Percentiles rank a stretch among this genome's conserved stretches.
These are phyloP conservation scores for Aleiodes alternator DNA, from an alignment of 2,888 invertebrate genomes.

Conservation along the genomic window DNA sequence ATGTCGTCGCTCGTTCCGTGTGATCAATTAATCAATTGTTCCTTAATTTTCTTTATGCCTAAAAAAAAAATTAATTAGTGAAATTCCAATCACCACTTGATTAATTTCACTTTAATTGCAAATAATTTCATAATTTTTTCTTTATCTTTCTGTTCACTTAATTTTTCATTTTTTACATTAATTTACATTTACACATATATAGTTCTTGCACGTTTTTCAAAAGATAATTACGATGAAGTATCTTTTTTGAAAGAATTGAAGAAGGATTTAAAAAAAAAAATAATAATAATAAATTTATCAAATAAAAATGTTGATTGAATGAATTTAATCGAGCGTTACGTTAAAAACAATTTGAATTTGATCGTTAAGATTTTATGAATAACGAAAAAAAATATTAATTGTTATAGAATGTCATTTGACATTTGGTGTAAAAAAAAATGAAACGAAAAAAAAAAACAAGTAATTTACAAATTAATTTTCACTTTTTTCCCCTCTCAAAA, in stretches of 20 bases:
- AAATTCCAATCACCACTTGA: neutral
- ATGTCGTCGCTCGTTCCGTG: conserved; percentile 44
- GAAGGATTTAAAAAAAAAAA: conserved; percentile 25
- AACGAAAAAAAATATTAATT: conserved; percentile 63
- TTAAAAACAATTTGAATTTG: conserved; percentile 73
- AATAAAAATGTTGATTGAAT: conserved; percentile 38
- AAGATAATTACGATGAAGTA: neutral
- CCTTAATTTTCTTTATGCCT: neutral
- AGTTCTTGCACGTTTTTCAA: neutral
- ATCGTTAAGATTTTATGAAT: conserved; percentile 75
- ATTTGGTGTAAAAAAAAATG: neutral
- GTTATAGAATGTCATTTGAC: conserved; percentile 26
- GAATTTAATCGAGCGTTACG: conserved; percentile 63
- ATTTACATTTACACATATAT: neutral
- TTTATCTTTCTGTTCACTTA: conserved; percentile 22
- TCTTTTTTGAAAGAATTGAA: conserved; percentile 5
- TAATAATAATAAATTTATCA: conserved; percentile 17
- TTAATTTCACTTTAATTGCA: neutral
- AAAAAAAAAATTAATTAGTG: too few relatives aligned
- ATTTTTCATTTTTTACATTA: conserved; percentile 5
- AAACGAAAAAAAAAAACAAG: conserved; percentile 16
- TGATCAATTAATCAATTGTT: conserved; percentile 21
- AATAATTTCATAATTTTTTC: conserved; percentile 15
- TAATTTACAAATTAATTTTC: neutral
- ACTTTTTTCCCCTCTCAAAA: neutral